Conservation (phyloP, 2,113 vertebrate species). For the Tragelaphus strepsiceros region DNA sequence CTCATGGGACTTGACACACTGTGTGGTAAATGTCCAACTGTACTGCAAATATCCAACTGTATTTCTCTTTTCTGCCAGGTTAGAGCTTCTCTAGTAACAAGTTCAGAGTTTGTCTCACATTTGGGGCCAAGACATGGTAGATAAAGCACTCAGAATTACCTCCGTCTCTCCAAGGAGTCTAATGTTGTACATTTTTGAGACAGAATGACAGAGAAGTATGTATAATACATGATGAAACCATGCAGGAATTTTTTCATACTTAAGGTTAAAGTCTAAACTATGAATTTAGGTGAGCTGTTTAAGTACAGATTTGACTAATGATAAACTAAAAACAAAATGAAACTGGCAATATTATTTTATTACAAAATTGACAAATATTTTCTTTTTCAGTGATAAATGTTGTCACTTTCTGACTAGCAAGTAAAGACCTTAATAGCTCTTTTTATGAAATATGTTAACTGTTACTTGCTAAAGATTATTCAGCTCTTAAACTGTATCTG, state of each 20-base stretch:
- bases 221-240: background rate
- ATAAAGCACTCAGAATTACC: background rate
- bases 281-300: background rate
- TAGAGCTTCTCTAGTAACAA: background rate
- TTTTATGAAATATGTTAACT: constrained; percentile 12
- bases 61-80: background rate
- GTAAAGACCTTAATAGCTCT: background rate
- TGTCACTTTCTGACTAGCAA: background rate
- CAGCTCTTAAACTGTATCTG: background rate
- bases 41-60: background rate
- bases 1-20: background rate
- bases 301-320: background rate
- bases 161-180: background rate
- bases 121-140: background rate
- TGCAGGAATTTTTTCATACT: background rate
- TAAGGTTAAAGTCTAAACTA: background rate
- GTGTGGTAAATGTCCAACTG: background rate
- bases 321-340: background rate
- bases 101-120: background rate
- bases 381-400: background rate
- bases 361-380: background rate
- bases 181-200: background rate
- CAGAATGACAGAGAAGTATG: background rate
- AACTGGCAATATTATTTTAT: background rate
- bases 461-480: background rate